Conservation (phyloP, 2,113 vertebrate genomes). For the Crotalus horridus region DNA sequence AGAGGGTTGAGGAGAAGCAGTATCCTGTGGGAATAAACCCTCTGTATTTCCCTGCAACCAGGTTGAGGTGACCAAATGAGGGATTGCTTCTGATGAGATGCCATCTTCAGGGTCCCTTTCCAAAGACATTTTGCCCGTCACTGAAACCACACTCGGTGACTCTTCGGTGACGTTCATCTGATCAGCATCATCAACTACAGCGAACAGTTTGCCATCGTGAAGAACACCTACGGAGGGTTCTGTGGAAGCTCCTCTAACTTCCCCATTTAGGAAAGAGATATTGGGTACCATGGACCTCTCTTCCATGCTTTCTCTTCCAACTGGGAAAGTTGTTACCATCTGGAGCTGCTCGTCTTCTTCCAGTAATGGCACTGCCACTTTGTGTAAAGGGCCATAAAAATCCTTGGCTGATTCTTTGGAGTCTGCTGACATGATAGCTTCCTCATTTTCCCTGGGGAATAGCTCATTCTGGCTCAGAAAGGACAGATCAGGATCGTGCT, state of each 20-base stretch:
- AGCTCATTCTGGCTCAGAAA: constrained; percentile 7
- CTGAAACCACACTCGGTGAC: not conserved
- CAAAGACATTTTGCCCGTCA: rapidly evolving
- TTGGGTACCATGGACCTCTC: rapidly evolving
- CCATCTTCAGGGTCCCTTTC: rapidly evolving
- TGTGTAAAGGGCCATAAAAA: rapidly evolving
- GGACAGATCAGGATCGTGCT: constrained; percentile 15
- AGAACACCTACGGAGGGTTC: not conserved
- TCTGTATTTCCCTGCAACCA: not conserved
- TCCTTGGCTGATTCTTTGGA: not conserved
- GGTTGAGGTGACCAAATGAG: not conserved
- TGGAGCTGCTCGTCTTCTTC: constrained; percentile 38
- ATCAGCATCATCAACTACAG: not conserved
- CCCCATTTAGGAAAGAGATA: no score
- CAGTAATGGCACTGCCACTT: rapidly evolving
- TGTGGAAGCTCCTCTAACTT: rapidly evolving
- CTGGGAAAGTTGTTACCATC: rapidly evolving
- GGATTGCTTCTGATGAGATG: not conserved
- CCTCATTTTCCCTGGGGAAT: not conserved
- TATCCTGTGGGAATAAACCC: not conserved
- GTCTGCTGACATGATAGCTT: not conserved
- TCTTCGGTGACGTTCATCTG: not conserved
- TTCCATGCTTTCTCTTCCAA: rapidly evolving
- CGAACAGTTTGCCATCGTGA: not conserved
- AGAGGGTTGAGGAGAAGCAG: rapidly evolving